Percentiles rank a stretch among this genome's conserved stretches.
phyloP scores from a whole-genome alignment of 2,797 vertebrate species.

The Myotis planiceps region DNA sequence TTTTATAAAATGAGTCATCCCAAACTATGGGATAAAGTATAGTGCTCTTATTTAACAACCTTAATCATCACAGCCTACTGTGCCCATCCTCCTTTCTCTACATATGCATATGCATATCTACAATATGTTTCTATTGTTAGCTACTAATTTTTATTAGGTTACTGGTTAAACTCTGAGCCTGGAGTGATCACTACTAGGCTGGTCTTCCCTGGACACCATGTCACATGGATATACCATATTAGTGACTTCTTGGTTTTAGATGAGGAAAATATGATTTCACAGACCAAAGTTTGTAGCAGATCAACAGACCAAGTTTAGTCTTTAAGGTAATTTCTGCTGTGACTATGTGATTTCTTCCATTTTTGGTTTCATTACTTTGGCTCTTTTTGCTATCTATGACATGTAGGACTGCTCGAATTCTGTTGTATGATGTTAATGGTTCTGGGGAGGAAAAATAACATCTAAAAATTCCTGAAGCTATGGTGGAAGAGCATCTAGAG shows the following conservation, averaged over 20 bases:
- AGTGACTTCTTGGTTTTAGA: constrained; percentile 2
- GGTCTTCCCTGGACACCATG: too few relatives aligned
- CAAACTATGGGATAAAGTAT: neutral
- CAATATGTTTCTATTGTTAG: neutral
- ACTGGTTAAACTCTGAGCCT: neutral
- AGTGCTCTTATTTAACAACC: neutral
- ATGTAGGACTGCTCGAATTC: neutral
- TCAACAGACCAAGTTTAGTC: neutral
- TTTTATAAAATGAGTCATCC: constrained; percentile 61
- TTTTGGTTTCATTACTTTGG: neutral
- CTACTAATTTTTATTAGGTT: neutral
- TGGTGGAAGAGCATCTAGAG: neutral
- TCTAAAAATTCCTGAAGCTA: neutral
- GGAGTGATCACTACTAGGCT: neutral
- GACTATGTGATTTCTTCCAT: neutral
- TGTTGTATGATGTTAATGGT: neutral
- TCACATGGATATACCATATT: neutral
- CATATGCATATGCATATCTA: too few relatives aligned
- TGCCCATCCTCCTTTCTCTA: neutral
- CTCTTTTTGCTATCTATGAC: neutral
- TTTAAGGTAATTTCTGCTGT: neutral
- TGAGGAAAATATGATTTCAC: neutral
- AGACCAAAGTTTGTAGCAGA: neutral
- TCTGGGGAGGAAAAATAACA: neutral
- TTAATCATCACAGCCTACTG: neutral